Base-by-base conservation (phyloP, 2,888 invertebrate genomes). In the Mythimna vitellina region DNA sequence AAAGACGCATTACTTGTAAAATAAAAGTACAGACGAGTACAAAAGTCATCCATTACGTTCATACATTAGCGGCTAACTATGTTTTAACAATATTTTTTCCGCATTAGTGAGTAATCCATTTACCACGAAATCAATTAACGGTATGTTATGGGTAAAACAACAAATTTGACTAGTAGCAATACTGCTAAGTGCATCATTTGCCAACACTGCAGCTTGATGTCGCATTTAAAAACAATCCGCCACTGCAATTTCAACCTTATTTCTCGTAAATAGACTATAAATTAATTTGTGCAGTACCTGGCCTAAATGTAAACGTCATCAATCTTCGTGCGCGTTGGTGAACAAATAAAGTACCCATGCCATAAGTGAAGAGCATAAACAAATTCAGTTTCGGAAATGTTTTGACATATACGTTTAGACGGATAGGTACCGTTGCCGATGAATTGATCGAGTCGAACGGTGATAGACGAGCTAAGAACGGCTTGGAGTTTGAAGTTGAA, bases 101-200 rank as follows among this genome's bases (percentile, higher is more conserved):
- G 81, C 89, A 89, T 89, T 89, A 91, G 81, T 86, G 63, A 62
- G 81, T 85, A 84, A 89, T 90, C 86, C 87, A 90, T 91, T 89
- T 89, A 76, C 73, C 63, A 82, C 78, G 77, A 81, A 88, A 89
- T 88, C 91, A 92, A 92, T 91, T 90, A 91, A 81, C 85, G 66
- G 64, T 57, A 29, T 60, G 73, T 79, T 73, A 73, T 68, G 70
- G 80, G 81, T 83, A 87, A 89, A 91, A 91, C 89, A 90, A 90
- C 91, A 91, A 90, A 90, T 91, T 90, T 89, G 80, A 89, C 86
- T 79, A 22, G 71, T 82, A 74, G 90, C 90, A 93, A 93, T 93
- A 90, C 83, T 73, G 89, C 85, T 92, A 88, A 93, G 93, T 93
- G 93, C 93, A 93, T 91, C 90, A 91, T 92, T 91, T 90, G 84